These are phyloP conservation scores for Formica aserva DNA, from an alignment of 2,888 invertebrate genomes.

Conservation along the genomic window DNA sequence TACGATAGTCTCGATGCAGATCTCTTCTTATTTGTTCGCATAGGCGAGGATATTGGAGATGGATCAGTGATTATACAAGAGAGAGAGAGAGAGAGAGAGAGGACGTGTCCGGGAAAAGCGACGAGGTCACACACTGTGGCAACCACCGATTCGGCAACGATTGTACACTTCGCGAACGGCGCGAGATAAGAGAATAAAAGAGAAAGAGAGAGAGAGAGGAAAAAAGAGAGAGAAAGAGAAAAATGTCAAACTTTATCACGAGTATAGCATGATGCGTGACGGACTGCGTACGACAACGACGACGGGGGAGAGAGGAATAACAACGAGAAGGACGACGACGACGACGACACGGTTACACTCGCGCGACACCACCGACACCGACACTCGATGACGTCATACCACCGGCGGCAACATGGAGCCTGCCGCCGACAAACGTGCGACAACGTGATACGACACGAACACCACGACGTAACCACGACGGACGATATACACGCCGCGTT, in stretches of 20 bases:
- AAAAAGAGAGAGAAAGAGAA: slow-evolving; percentile 13
- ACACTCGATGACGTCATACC: slow-evolving; percentile 82
- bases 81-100: neutral
- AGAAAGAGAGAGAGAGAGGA: neutral
- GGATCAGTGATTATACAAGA: slow-evolving; percentile 19
- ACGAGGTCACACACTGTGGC: slow-evolving; percentile 44
- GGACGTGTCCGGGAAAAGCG: slow-evolving; percentile 32
- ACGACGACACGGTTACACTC: slow-evolving; percentile 63
- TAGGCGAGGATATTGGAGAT: neutral
- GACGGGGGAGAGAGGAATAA: slow-evolving; percentile 66
- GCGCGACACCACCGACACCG: slow-evolving; percentile 77
- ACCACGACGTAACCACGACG: slow-evolving; percentile 10
- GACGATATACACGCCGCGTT: neutral
- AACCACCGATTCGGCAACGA: slow-evolving; percentile 17
- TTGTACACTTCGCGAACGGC: slow-evolving; percentile 23
- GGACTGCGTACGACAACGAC: slow-evolving; percentile 56
- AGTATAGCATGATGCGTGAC: slow-evolving; percentile 78
- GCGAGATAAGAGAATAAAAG: neutral
- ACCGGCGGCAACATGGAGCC: slow-evolving; percentile 81
- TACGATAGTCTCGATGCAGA: slow-evolving; percentile 7
- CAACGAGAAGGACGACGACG: neutral
- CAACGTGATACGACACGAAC: slow-evolving; percentile 29
- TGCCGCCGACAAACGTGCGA: slow-evolving; percentile 36
- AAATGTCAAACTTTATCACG: slow-evolving; percentile 76
- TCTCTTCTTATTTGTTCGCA: slow-evolving; percentile 12